A percentile compares a stretch with the other conserved stretches of the same genome.
Conservation (phyloP, 1,140 invertebrate genomes). For the Nixonia krombeini region DNA sequence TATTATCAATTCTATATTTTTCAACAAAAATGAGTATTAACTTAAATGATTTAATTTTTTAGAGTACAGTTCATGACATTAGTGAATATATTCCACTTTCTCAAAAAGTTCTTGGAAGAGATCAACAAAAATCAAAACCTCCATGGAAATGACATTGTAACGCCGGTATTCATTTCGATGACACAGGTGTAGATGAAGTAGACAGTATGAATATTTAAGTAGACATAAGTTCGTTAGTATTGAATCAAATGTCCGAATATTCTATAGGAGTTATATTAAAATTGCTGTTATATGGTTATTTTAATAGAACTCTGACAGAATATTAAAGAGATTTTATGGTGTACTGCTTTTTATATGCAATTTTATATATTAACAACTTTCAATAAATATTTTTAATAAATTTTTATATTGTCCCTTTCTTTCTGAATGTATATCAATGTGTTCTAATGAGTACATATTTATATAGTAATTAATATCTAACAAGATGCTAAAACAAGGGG, state of each 20-base stretch:
- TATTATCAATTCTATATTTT: background rate
- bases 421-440: background rate
- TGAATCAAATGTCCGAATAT: no score
- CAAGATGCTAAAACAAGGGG: no score
- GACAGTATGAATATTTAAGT: no score
- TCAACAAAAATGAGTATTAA: background rate
- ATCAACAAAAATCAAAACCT: constrained; percentile 57
- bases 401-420: background rate
- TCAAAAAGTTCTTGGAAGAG: constrained; percentile 50
- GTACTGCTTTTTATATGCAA: background rate
- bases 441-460: background rate
- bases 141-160: constrained; percentile 65
- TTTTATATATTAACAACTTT: no score
- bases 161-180: constrained; percentile 13
- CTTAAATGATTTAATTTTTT: background rate
- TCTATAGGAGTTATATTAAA: constrained; percentile 5
- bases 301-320: no score
- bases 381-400: background rate
- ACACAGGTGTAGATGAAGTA: constrained; percentile 53
- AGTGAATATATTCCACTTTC: constrained; percentile 58
- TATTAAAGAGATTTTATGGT: no score
- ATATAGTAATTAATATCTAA: constrained; percentile 14
- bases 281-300: background rate
- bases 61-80: constrained; percentile 51
- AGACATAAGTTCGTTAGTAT: constrained; percentile 9